Conservation (phyloP, 2,797 vertebrate species). For the Cuculus canorus region DNA sequence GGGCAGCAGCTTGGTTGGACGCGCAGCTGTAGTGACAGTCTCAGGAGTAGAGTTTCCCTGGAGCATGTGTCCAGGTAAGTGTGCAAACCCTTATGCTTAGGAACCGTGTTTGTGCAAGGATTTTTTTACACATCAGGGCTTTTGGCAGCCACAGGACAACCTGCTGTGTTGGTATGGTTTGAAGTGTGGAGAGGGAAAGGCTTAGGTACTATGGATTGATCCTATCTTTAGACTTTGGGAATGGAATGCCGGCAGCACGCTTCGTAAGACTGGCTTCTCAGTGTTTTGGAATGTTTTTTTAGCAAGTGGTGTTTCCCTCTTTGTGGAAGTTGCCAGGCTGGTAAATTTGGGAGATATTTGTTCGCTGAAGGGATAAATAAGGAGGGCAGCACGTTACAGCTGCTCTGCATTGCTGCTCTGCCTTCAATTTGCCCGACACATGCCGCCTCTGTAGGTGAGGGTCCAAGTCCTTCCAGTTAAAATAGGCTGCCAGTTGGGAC, state of each 20-base stretch:
- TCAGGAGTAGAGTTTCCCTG: not conserved
- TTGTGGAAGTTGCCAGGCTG: not conserved
- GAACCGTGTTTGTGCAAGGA: not conserved
- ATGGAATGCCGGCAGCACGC: rapidly evolving
- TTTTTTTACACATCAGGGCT: not conserved
- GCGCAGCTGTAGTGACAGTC: rapidly evolving
- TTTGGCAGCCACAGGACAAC: not conserved
- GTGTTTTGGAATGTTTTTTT: not conserved
- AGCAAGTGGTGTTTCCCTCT: not conserved
- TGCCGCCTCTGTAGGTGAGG: rapidly evolving
- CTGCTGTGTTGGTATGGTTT: not conserved
- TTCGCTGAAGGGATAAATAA: rapidly evolving
- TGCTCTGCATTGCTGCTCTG: not conserved
- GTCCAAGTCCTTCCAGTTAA: not conserved
- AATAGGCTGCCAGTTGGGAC: not conserved
- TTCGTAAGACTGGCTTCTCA: not conserved
- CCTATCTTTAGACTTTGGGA: not conserved
- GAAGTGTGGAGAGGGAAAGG: rapidly evolving
- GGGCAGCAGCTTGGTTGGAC: not conserved
- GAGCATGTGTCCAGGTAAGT: not conserved
- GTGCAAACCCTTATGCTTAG: not conserved
- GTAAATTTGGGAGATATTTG: not conserved
- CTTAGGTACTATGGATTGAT: not conserved
- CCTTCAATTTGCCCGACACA: rapidly evolving
- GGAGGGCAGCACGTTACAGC: rapidly evolving